Conservation (phyloP, 2,888 invertebrate genomes). For the Ennomos fuscantarius region DNA sequence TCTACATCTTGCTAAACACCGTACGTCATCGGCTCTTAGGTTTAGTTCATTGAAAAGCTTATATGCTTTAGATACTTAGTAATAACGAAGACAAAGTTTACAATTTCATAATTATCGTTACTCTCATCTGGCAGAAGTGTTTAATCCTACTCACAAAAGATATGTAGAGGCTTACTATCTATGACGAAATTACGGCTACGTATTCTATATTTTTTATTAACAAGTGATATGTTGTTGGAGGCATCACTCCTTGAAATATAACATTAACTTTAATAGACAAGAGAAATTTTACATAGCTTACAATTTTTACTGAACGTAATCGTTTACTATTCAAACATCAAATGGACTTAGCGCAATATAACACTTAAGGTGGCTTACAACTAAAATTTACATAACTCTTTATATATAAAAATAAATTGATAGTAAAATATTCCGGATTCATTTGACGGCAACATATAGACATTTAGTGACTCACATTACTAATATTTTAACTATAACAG, state of each 20-base stretch:
- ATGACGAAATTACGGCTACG: conserved; percentile 77
- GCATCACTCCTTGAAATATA: conserved; percentile 76
- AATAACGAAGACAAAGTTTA: conserved; percentile 55
- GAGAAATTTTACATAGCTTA: conserved; percentile 64
- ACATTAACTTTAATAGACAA: conserved; percentile 70
- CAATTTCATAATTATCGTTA: conserved; percentile 45
- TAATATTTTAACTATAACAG: conserved; percentile 44
- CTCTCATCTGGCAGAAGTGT: conserved; percentile 54
- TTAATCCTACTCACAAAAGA: conserved; percentile 64
- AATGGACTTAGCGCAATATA: conserved; percentile 78
- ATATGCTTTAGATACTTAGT: conserved; percentile 46
- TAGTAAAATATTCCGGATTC: conserved; percentile 52
- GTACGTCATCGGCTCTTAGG: conserved; percentile 44
- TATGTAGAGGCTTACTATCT: conserved; percentile 74
- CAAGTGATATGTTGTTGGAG: conserved; percentile 84
- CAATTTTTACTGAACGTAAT: conserved; percentile 65
- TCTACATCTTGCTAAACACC: conserved; percentile 54
- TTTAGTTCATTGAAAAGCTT: conserved; percentile 46
- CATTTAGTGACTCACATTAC: conserved; percentile 49
- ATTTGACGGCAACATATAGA: conserved; percentile 60
- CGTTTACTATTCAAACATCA: conserved; percentile 55
- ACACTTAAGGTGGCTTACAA: conserved; percentile 79
- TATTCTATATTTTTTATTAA: conserved; percentile 81
- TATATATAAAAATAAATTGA: conserved; percentile 52
- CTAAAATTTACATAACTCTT: conserved; percentile 68